These are phyloP conservation scores for Zoanthus sansibaricus DNA, from an alignment of 92 coral and sea anemone genomes.

Conservation along the genomic window DNA sequence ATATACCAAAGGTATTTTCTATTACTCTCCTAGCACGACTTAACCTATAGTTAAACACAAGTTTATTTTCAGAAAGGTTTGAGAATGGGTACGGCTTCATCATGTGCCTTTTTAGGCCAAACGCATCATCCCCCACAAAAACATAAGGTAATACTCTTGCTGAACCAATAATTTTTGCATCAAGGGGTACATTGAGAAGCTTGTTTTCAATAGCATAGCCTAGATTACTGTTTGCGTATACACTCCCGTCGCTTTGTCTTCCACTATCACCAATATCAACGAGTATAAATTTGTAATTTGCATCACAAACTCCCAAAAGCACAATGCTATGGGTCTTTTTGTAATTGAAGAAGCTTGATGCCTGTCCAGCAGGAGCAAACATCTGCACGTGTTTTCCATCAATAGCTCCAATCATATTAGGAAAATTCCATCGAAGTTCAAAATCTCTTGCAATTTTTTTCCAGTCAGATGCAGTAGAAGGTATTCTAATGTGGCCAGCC, in stretches of 20 bases:
- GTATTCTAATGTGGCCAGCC: background rate
- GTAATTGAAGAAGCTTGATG: conserved; percentile 13
- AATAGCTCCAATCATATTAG: conserved; percentile 12
- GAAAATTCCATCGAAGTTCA: conserved; percentile 2
- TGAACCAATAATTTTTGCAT: conserved; percentile 2
- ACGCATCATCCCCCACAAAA: conserved; percentile 11
- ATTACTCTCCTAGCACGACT: conserved; percentile 2
- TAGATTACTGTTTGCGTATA: conserved; percentile 8
- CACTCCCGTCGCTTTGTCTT: background rate
- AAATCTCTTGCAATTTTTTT: conserved; percentile 14
- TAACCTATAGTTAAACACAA: conserved; percentile 4
- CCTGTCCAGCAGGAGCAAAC: conserved; percentile 11
- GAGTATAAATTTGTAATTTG: conserved; percentile 1
- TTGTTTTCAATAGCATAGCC: conserved; percentile 13
- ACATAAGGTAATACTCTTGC: background rate
- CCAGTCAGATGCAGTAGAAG: background rate
- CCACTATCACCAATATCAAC: conserved; percentile 14
- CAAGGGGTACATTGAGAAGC: conserved; percentile 12
- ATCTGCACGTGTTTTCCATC: conserved; percentile 14
- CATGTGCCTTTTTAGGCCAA: conserved; percentile 9
- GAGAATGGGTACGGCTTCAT: conserved; percentile 12
- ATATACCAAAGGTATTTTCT: conserved; percentile 14
- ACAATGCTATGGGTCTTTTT: conserved; percentile 10
- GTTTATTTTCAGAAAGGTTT: background rate
- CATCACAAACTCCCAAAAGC: conserved; percentile 8